Base-by-base conservation (phyloP, 2,113 vertebrate genomes). In the Brachyhypopomus gauderio region DNA sequence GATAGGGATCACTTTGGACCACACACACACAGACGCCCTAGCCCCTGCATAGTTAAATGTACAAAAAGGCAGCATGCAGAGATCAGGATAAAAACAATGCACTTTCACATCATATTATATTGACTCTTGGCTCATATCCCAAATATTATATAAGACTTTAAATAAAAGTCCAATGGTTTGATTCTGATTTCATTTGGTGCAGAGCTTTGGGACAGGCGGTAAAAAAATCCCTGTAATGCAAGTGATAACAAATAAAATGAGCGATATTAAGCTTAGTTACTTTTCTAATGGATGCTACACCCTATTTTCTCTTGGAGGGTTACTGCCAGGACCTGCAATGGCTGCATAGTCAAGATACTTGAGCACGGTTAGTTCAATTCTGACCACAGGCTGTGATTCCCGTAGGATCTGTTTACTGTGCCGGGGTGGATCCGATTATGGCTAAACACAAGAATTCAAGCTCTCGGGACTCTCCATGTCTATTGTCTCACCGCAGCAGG, bases 21-120 rank as follows among this genome's bases (percentile, higher is more conserved):
- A 72, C 11, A 17, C 22, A 5, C 27, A 30, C 62, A 64, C 25
- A 16, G 11, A n/a, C n/a, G n/a, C n/a, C n/a, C n/a, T n/a, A n/a
- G 22, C 25, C 41, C 20, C 27, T 52, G 5, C 25, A 34, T 8
- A 14, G 14, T 12, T 62, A 23, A 6, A 9, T 19, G 14, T 22
- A 20, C 60, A 45, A 64, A 55, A 69, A 17, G 23, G 17, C 41
- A 55, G 20, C 58, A 62, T 41, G 73, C 1, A 19, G 45, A 48
- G 45, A 11, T 11, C 12, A 48, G 6, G 30, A 36, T 69, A 27
- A 78, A 30, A 34, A 78, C 5, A 5, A 62, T 22, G 20, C 74
- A 63, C 23, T 9, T 63, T 22, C 59, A 48, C 1, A 63, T 63
- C 36, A 67, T 77, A 45, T 77, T 25, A 55, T 55, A 67, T 55